Percentiles rank a stretch among this genome's conserved stretches.
These are phyloP conservation scores for Malacoraja senta DNA, from an alignment of 2,797 vertebrate genomes.

Conservation along the genomic window DNA sequence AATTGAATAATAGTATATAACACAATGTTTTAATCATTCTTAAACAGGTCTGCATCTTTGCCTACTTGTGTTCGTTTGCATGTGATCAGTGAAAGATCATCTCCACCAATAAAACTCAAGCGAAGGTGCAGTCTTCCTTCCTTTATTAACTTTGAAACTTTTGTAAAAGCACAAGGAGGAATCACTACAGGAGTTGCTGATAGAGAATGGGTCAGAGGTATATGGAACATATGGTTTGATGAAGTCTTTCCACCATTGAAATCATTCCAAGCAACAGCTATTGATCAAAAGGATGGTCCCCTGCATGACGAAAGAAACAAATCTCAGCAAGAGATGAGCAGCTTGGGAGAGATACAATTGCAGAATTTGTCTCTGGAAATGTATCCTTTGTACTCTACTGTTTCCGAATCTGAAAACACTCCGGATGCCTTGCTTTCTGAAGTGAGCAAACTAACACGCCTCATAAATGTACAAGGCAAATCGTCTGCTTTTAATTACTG, in stretches of 20 bases:
- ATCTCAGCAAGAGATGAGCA: too few relatives aligned
- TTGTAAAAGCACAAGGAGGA: constrained; percentile 45
- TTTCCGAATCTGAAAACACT: constrained; percentile 40
- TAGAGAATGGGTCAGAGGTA: constrained; percentile 48
- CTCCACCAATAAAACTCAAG: constrained; percentile 36
- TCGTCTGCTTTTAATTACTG: constrained; percentile 55
- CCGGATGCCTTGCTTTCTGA: constrained; percentile 50
- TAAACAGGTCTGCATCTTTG: constrained; percentile 43
- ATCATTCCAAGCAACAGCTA: neutral
- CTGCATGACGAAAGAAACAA: neutral
- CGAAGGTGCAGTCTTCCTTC: constrained; percentile 51
- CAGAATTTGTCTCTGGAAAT: constrained; percentile 12
- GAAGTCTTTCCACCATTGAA: constrained; percentile 44
- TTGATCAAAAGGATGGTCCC: neutral
- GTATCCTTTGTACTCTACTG: constrained; percentile 31
- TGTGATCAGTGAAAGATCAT: neutral
- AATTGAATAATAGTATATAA: neutral
- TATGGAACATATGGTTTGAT: constrained; percentile 52
- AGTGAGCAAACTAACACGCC: constrained; percentile 50
- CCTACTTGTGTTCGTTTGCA: constrained; percentile 31
- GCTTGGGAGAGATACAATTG: constrained; percentile 44
- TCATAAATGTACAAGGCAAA: constrained; percentile 49
- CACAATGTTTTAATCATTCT: constrained; percentile 30
- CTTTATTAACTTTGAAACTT: constrained; percentile 54
- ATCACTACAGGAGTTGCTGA: constrained; percentile 43